Base-by-base conservation (phyloP, 1,140 invertebrate species). In the Drosophila kohkoa region DNA sequence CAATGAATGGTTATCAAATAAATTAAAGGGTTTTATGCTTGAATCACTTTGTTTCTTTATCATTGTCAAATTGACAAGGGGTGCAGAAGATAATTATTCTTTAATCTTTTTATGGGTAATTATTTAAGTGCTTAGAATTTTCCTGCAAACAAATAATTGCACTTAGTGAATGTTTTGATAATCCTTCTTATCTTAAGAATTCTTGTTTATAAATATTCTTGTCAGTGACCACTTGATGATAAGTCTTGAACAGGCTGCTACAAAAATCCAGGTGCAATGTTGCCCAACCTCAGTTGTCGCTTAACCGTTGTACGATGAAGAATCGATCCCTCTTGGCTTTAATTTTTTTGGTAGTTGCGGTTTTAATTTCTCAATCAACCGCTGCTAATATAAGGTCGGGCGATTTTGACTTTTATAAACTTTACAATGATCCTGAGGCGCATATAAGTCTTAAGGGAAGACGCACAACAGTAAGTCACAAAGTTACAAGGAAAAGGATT, bases 391-490 rank as follows among this genome's bases (percentile, higher is more conserved):
- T 2, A 28, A 30, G 57, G 2, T 1, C 41, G 11, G 32, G 13
- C 2, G 41, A 68, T 0, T 75, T 88, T 3, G 85, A 88, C 10
- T 88, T 88, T n/a, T 88, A 75, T 45, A 63, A 83, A 6, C 64
- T 83, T 0, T 88, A 72, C 11, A 69, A 81, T 58, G 68, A 88
- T 66, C 83, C 83, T 1, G 83, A 88, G 5, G 85, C 80, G 3
- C 81, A 69, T 13, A n/a, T 83, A 2, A 59, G 60, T 20, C 1
- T 81, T 1, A 83, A 64, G 38, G 38, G 15, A 0, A 66, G 70
- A 8, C n/a, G 32, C 5, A 75, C 77, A 13, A 88, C 83, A 13
- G 83, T 88, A 48, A 72, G 74, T 46, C 2, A 3, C 6, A 1
- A 32, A 10, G 7, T 30, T 1, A 2, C 10, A 38, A 38, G 2